A percentile compares a stretch with the other conserved stretches of the same genome.
Conservation (phyloP, 1,140 invertebrate species). For the Atopsyche davidsoni region DNA sequence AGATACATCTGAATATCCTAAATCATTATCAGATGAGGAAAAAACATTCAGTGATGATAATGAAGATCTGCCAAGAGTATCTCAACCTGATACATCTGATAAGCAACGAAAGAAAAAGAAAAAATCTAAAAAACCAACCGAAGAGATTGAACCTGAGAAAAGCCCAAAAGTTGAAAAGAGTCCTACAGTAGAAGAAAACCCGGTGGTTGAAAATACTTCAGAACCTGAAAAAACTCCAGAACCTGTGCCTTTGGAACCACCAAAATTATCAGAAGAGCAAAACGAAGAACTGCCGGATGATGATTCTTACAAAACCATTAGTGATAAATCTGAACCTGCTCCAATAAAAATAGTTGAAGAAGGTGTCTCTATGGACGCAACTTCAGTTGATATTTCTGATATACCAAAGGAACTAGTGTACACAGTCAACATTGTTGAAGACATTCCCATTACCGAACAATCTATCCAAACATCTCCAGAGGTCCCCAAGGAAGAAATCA, state of each 20-base stretch:
- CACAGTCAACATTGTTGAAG: conserved; percentile 54
- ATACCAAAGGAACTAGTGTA: conserved; percentile 48
- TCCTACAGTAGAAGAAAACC: conserved; percentile 30
- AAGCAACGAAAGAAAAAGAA: conserved; percentile 30
- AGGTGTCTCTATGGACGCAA: conserved; percentile 44
- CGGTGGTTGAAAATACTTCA: conserved; percentile 36
- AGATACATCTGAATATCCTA: conserved; percentile 38
- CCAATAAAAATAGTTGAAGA: conserved; percentile 62
- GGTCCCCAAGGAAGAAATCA: conserved; percentile 37
- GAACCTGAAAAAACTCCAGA: conserved; percentile 35
- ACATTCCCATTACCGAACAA: conserved; percentile 46
- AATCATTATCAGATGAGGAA: conserved; percentile 37
- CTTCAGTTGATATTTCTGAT: conserved; percentile 38
- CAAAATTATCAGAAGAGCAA: conserved; percentile 31
- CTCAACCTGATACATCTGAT: conserved; percentile 9
- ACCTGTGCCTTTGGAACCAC: conserved; percentile 33
- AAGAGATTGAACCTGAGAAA: conserved; percentile 34
- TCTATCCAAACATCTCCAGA: conserved; percentile 59
- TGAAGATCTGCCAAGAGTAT: conserved; percentile 14
- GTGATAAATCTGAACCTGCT: conserved; percentile 49
- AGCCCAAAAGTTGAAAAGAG: conserved; percentile 24
- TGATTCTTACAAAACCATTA: conserved; percentile 52
- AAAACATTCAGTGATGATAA: conserved; percentile 34
- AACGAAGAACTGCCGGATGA: conserved; percentile 39
- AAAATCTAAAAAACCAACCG: conserved; percentile 39